Evolutionary conservation across 2,888 invertebrate species (phyloP).

Genomic region (Asteroscopus sphinx): DNA sequence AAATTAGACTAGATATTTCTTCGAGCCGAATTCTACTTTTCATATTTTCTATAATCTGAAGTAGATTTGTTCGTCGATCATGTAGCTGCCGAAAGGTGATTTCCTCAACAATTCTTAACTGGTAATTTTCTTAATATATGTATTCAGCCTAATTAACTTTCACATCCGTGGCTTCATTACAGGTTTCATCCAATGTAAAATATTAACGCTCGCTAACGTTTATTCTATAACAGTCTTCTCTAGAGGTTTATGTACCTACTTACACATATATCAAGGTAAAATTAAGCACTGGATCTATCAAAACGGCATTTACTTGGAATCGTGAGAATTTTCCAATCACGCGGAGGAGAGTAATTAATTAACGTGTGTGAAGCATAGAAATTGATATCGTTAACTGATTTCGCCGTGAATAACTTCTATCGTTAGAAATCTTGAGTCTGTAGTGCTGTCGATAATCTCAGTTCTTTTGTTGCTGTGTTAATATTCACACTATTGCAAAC

Average conservation of each 20-base stretch:
- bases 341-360: constrained; percentile 67
- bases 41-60: no score
- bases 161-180: constrained; percentile 40
- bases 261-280: constrained; percentile 19
- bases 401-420: constrained; percentile 61
- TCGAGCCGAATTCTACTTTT: no score
- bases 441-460: constrained; percentile 41
- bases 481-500: constrained; percentile 46
- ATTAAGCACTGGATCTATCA: constrained; percentile 45
- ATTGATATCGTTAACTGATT: constrained; percentile 69
- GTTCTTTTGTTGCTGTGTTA: constrained; percentile 55
- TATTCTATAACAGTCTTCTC: no score
- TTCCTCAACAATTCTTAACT: constrained; percentile 43
- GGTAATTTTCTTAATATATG: constrained; percentile 42
- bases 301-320: constrained; percentile 56
- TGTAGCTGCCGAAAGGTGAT: constrained; percentile 36
- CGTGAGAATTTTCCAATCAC: constrained; percentile 72
- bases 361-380: constrained; percentile 76
- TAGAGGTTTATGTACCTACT: not conserved
- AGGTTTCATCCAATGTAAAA: constrained; percentile 31
- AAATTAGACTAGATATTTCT: not conserved
- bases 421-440: constrained; percentile 62
- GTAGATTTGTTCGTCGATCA: constrained; percentile 26
- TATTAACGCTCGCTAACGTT: constrained; percentile 10
- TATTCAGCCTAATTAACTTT: constrained; percentile 45